Percentiles rank a stretch among this genome's conserved stretches.
These are phyloP conservation scores for Oreochromis niloticus DNA, from an alignment of 2,113 vertebrate species.

Conservation along the genomic window DNA sequence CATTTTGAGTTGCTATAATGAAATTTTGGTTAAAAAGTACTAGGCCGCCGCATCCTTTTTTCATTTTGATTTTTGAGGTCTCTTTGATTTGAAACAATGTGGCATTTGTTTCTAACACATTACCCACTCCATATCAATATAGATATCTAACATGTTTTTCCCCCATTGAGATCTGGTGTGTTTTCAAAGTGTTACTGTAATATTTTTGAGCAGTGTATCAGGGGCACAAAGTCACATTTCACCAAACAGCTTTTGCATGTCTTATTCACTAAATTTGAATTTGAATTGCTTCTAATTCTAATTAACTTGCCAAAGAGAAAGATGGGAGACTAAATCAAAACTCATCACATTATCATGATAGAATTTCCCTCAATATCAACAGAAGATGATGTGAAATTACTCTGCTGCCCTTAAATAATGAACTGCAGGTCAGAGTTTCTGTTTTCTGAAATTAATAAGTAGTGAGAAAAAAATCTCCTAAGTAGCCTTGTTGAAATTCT, in stretches of 20 bases:
- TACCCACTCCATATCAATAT: not conserved
- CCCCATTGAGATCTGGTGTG: not conserved
- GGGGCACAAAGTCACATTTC: not conserved
- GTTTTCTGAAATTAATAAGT: not conserved
- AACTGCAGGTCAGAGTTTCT: not conserved
- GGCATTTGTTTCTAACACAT: not conserved
- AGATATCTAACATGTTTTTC: not conserved
- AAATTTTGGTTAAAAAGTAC: not conserved
- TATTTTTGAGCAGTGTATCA: not conserved
- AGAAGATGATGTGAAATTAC: not conserved
- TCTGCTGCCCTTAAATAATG: not conserved
- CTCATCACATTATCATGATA: not conserved
- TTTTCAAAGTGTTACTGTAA: not conserved
- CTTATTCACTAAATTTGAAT: not conserved
- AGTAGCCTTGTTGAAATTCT: not conserved
- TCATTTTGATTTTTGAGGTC: not conserved
- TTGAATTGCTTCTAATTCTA: not conserved
- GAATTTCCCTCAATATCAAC: not conserved
- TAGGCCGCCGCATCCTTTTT: not conserved
- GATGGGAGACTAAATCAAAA: not conserved
- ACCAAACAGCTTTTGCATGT: not conserved
- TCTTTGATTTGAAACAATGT: not conserved
- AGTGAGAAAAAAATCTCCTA: not conserved
- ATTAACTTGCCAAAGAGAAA: not conserved
- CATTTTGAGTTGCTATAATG: not conserved